These are phyloP conservation scores for Thelaira solivaga DNA, from an alignment of 2,888 invertebrate species.

Conservation along the genomic window DNA sequence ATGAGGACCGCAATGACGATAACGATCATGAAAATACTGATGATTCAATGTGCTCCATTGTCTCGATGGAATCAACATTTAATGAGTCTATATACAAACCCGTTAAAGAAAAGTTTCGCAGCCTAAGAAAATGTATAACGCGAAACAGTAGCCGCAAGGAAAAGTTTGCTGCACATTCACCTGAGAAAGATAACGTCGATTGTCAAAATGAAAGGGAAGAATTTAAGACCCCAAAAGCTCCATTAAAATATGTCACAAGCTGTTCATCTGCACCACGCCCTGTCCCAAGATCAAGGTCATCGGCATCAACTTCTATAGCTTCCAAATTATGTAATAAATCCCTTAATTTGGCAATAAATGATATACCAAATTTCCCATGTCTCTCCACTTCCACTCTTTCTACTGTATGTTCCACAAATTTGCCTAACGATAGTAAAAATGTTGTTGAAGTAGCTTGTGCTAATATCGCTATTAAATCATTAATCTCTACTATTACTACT, in stretches of 20 bases:
- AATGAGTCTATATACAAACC: conserved; percentile 75
- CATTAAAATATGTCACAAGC: conserved; percentile 64
- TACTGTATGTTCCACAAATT: conserved; percentile 38
- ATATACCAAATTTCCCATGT: conserved; percentile 38
- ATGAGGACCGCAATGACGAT: conserved; percentile 39
- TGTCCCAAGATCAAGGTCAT: conserved; percentile 22
- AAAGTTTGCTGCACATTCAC: conserved; percentile 54
- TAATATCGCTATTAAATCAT: conserved; percentile 44
- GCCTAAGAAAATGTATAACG: conserved; percentile 73
- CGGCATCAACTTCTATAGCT: conserved; percentile 38
- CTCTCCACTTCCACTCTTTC: conserved; percentile 32
- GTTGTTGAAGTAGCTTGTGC: conserved; percentile 17
- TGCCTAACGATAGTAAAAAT: conserved; percentile 44
- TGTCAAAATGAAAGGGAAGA: conserved; percentile 64
- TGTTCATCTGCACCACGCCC: conserved; percentile 57
- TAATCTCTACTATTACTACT: conserved; percentile 63
- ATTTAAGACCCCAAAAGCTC: conserved; percentile 76
- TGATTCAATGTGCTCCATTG: conserved; percentile 73
- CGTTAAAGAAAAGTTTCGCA: conserved; percentile 74
- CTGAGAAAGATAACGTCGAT: conserved; percentile 51
- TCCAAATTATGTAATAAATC: conserved; percentile 59
- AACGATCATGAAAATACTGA: conserved; percentile 65
- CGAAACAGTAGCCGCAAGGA: conserved; percentile 67
- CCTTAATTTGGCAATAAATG: conserved; percentile 42
- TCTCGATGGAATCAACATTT: conserved; percentile 73